Evolutionary conservation across 2,888 invertebrate genomes (phyloP).

Genomic region (Himalopsyche tibetana): DNA sequence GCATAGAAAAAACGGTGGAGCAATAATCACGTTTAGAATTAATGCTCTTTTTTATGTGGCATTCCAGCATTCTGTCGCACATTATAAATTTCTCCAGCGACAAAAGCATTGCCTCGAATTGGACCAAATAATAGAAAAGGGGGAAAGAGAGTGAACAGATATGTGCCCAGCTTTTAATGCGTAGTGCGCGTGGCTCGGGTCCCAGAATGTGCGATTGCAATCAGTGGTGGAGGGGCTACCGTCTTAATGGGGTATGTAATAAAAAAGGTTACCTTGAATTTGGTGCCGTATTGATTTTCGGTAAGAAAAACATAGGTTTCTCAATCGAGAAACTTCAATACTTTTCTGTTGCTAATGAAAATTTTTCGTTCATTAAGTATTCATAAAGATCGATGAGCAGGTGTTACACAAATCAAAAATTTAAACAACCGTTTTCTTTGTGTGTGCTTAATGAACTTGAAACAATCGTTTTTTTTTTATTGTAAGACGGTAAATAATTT

Average conservation of each 20-base stretch:
- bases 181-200: not conserved
- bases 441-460: not conserved
- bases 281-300: slow-evolving; percentile 13
- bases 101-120: not conserved
- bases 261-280: slow-evolving; percentile 34
- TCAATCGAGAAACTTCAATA: not conserved
- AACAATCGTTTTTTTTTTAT: no score
- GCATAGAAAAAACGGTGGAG: not conserved
- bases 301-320: not conserved
- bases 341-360: not conserved
- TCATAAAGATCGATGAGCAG: not conserved
- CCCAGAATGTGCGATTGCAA: slow-evolving; percentile 18
- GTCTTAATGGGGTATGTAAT: slow-evolving; percentile 30
- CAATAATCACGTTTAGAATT: slow-evolving; percentile 30
- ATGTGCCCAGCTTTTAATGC: slow-evolving; percentile 31
- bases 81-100: slow-evolving; percentile 27
- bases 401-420: not conserved
- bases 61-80: slow-evolving; percentile 28
- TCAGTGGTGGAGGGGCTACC: slow-evolving; percentile 31
- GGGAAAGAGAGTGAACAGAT: slow-evolving; percentile 3
- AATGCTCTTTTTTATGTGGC: slow-evolving; percentile 16
- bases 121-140: slow-evolving; percentile 20
- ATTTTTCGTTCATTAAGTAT: not conserved
- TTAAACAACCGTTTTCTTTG: not conserved
- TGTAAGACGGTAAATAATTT: no score